Base-by-base conservation (phyloP, 2,797 vertebrate genomes). In the Channa striata region DNA sequence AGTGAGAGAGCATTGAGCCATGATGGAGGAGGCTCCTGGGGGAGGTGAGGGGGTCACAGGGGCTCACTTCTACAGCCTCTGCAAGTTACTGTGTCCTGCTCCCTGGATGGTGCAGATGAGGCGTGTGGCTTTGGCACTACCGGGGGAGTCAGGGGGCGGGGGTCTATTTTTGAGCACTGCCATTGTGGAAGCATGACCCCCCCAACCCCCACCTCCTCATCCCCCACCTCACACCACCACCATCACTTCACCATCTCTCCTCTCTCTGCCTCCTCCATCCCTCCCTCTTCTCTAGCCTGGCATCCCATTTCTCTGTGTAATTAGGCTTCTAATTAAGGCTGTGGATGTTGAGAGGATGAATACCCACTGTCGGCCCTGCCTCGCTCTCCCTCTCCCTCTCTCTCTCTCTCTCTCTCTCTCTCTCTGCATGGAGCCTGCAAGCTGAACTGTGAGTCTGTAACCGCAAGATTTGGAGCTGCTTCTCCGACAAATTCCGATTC, bases 271-370 rank as follows among this genome's bases (percentile, higher is more conserved):
- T 77, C 73, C 58, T 68, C 65, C 63, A 58, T 73, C 66, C 73
- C 69, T 70, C 69, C 67, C 67, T 64, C 49, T 56, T 75, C 37
- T 74, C 80, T 81, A 84, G 69, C 70, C 86, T 71, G 81, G 82
- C 82, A 74, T 86, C 60, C 71, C 77, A 87, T 85, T 86, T 84
- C 77, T 82, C 85, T 84, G 85, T 89, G 84, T 90, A 92, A 92
- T 93, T 91, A 91, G 72, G 50, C 78, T 74, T 85, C 87, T 91
- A 92, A 92, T 90, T 86, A 90, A 82, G 81, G 87, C 72, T 87
- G 81, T 87, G 77, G 71, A 80, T 87, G 83, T 78, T 83, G 78
- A 89, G 81, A 75, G 74, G 75, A 85, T 86, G 83, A 83, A 85
- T 84, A 73, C 75, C 77, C 75, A 76, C 73, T 80, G 65, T 82